phyloP scores from a whole-genome alignment of 2,888 invertebrate genomes.

The Brenthis hecate region DNA sequence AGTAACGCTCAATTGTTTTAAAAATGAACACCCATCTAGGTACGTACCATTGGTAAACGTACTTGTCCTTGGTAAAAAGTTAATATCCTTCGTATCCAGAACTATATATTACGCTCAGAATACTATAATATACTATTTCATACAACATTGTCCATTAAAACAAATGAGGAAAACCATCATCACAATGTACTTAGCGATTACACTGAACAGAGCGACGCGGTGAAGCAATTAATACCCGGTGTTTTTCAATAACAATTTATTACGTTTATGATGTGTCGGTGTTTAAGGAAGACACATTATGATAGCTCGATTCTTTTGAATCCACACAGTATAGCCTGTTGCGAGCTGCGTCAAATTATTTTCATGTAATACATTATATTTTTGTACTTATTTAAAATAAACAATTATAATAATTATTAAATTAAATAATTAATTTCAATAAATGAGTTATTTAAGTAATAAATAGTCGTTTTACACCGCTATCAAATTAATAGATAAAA shows the following conservation, averaged over 20 bases:
- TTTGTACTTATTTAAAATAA: too few relatives aligned
- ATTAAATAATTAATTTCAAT: background rate
- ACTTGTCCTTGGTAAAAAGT: too few relatives aligned
- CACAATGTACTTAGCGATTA: conserved; percentile 20
- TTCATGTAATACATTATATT: background rate
- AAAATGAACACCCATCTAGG: too few relatives aligned
- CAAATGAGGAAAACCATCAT: conserved; percentile 28
- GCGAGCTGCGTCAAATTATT: background rate
- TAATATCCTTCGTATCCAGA: too few relatives aligned
- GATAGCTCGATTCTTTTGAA: conserved; percentile 20
- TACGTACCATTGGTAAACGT: too few relatives aligned
- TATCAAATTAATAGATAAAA: too few relatives aligned
- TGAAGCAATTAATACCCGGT: conserved; percentile 35
- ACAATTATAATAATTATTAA: too few relatives aligned
- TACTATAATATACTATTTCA: too few relatives aligned
- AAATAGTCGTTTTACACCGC: too few relatives aligned
- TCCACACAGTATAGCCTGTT: background rate
- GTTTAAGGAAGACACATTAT: conserved; percentile 40
- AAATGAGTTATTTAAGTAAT: too few relatives aligned
- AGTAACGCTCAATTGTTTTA: too few relatives aligned
- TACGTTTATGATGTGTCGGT: conserved; percentile 39
- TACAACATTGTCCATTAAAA: conserved; percentile 17
- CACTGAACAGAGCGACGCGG: conserved; percentile 16
- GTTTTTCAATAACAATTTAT: conserved; percentile 45
- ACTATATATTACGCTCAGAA: too few relatives aligned